Evolutionary conservation across 2,888 invertebrate genomes (phyloP), one percentile per base, ranked within the genome.

Genomic region (Hylaea fasciaria): DNA sequence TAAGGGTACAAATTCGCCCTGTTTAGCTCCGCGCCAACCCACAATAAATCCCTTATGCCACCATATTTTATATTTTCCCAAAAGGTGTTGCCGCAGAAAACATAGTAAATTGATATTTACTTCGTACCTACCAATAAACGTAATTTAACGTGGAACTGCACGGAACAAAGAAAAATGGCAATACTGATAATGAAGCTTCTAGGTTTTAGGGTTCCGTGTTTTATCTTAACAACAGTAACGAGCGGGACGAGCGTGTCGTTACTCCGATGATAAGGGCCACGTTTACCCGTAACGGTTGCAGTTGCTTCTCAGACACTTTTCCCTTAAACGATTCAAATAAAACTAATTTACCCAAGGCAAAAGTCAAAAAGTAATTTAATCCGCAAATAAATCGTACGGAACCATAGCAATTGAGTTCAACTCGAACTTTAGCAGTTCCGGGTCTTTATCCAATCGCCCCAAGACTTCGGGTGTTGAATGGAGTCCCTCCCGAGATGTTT

Each of bases 31-130:
- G 14, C 58, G 62, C 57, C 65, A 62, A 59, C 62, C 66, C 68
- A 64, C 65, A 68, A 67, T 69, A 70, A 73, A 72, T 74, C 71
- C 68, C 68, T 52, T 58, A 37, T 51, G 62, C 55, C 57, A 64
- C 67, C 72, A 80, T 82, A 81, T 80, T 81, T 82, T 80, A 80
- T 80, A 78, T 76, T 79, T 75, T 70, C 72, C 67, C 70, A 70
- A 70, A 74, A 73, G 72, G 72, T 71, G 66, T 76, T 76, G 74
- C 76, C 69, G 56, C 61, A 57, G 61, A 62, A 61, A 62, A 76
- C 67, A 67, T 64, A 66, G 78, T 73, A 78, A 81, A 83, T 81
- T 83, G 80, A 79, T 82, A 81, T 82, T 83, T 79, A 82, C 77
- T 73, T 68, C 67, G 66, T 65, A 70, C 68, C 72, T 65, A 70